Percentiles rank a stretch among this genome's conserved stretches.
phyloP scores from a whole-genome alignment of 2,888 invertebrate genomes.

The Apomyelois bistriatella region DNA sequence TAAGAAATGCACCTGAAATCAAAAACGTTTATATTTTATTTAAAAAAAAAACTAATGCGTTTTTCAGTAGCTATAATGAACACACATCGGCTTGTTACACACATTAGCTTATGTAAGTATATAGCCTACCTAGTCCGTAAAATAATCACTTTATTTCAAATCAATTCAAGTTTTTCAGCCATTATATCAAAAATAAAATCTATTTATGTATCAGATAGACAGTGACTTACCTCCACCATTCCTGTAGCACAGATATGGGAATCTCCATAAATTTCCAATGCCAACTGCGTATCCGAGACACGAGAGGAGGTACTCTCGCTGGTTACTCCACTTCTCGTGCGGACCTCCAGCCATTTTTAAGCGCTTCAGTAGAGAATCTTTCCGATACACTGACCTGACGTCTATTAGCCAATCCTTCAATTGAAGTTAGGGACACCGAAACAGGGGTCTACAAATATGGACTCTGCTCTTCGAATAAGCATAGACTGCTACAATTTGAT shows the following conservation, averaged over 20 bases:
- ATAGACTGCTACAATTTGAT: neutral
- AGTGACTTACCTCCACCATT: constrained; percentile 92
- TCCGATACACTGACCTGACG: constrained; percentile 22
- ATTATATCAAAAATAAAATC: constrained; percentile 19
- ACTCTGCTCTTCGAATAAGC: too few species aligned
- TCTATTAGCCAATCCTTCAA: constrained; percentile 19
- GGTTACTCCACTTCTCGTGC: constrained; percentile 85
- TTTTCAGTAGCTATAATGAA: too few species aligned
- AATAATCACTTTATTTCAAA: too few species aligned
- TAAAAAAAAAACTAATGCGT: too few species aligned
- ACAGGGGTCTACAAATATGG: constrained; percentile 4
- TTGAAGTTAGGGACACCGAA: constrained; percentile 44
- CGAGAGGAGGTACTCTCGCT: constrained; percentile 88
- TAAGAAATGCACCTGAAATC: constrained; percentile 89
- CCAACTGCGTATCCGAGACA: constrained; percentile 92
- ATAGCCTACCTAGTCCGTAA: too few species aligned
- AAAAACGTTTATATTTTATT: too few species aligned
- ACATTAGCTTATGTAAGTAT: too few species aligned
- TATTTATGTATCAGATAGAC: too few species aligned
- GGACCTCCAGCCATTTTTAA: constrained; percentile 49
- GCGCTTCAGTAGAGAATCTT: constrained; percentile 31
- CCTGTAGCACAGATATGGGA: constrained; percentile 91
- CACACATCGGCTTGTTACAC: too few species aligned
- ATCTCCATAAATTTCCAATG: constrained; percentile 92
- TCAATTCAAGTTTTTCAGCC: neutral